Conservation (phyloP, 1,140 invertebrate genomes). For the Hylaeus anthracinus region DNA sequence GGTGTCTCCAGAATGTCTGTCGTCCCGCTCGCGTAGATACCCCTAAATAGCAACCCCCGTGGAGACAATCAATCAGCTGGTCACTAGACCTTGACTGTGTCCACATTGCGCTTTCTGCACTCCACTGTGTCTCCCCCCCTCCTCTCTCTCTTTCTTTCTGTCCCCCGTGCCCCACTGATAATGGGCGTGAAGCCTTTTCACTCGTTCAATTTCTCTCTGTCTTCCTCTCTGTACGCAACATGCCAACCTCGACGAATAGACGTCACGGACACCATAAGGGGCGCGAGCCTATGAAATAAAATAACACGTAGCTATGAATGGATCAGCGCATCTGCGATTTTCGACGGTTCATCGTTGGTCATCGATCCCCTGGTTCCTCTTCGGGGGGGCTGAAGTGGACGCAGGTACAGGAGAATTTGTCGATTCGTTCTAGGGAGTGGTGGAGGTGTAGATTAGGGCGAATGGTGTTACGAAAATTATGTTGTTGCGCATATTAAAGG, state of each 20-base stretch:
- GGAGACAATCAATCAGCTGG: slow-evolving; percentile 80
- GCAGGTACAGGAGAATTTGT: neutral
- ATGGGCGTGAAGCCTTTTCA: slow-evolving; percentile 19
- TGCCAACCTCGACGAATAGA: slow-evolving; percentile 63
- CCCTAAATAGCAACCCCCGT: slow-evolving; percentile 77
- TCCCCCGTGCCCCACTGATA: neutral
- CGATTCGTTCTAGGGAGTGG: neutral
- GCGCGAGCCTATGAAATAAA: slow-evolving; percentile 74
- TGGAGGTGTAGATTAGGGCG: neutral
- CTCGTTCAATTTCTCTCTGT: slow-evolving; percentile 46
- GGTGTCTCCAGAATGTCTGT: slow-evolving; percentile 54
- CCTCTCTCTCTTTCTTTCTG: neutral
- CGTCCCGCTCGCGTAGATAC: slow-evolving; percentile 75
- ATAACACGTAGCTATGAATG: slow-evolving; percentile 66
- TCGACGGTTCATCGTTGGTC: slow-evolving; percentile 29
- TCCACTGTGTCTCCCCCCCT: neutral
- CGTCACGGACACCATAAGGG: slow-evolving; percentile 62
- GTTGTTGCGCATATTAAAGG: neutral
- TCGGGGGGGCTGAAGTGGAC: neutral
- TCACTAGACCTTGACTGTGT: slow-evolving; percentile 80
- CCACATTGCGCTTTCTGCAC: slow-evolving; percentile 78
- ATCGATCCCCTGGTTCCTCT: neutral
- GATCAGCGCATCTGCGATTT: slow-evolving; percentile 69
- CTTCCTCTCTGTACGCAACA: slow-evolving; percentile 63
- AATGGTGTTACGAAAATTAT: slow-evolving; percentile 10